Evolutionary conservation across 2,113 vertebrate genomes (phyloP).

Genomic region (Triplophysa tibetana): DNA sequence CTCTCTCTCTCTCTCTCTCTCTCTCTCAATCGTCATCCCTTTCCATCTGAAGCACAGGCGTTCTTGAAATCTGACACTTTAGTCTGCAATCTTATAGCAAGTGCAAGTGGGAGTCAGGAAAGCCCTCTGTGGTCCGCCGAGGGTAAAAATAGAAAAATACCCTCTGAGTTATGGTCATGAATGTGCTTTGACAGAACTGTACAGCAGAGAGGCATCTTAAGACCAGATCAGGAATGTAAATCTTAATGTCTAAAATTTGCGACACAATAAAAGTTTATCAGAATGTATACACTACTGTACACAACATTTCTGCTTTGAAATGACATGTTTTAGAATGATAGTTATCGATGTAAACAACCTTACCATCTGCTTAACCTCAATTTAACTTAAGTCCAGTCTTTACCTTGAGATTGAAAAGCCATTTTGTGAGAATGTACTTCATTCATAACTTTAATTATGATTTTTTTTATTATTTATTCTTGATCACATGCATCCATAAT

Average conservation of each 20-base stretch:
- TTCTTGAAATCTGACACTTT: not conserved
- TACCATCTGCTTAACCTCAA: too few relatives aligned
- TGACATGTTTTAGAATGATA: too few relatives aligned
- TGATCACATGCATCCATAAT: too few relatives aligned
- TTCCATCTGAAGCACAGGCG: not conserved
- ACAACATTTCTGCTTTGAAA: too few relatives aligned
- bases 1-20: constrained; percentile 30
- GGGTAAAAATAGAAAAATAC: constrained; percentile 42
- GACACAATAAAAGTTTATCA: not conserved
- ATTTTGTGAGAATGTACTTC: too few relatives aligned
- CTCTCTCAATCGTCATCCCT: not conserved
- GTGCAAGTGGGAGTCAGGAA: not conserved
- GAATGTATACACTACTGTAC: not conserved
- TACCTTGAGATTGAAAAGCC: too few relatives aligned
- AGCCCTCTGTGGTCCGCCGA: not conserved
- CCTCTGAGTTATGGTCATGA: constrained; percentile 44
- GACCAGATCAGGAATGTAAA: not conserved
- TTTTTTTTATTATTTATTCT: too few relatives aligned
- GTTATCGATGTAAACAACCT: too few relatives aligned
- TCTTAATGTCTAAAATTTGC: not conserved
- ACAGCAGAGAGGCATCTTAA: not conserved
- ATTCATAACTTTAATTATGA: too few relatives aligned
- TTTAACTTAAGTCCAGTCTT: too few relatives aligned
- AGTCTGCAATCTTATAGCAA: not conserved
- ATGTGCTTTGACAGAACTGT: constrained; percentile 19